Evolutionary conservation across 2,888 invertebrate species (phyloP), one percentile per base, ranked within the genome.

Genomic region (Cloeon dipterum): DNA sequence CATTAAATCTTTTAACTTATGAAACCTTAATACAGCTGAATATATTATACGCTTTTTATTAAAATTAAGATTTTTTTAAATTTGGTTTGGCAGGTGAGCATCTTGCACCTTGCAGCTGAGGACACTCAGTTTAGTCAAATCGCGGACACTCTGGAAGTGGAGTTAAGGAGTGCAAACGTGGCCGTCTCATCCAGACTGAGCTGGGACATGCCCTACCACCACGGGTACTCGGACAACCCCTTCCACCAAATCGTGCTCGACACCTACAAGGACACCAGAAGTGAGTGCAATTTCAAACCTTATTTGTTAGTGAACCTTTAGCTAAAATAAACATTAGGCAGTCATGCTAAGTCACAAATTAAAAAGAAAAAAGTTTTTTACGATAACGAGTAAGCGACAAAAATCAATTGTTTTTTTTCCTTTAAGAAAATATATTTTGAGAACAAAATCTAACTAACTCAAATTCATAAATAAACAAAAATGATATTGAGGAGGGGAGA

Each of bases 201-300:
- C 34, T 78, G 77, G 76, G 62, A 62, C 40, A 66, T 66, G 18
- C 73, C 76, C 3, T 81, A 81, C 57, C 78, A 83, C 57, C 77
- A 82, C 49, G 78, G 77, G 43, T 78, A 81, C 55, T 70, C 70
- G 49, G 68, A 70, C 35, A 89, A 89, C 62, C 89, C 89, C 1
- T 91, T 91, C 54, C 64, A 74, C 48, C 66, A 72, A 39, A 70
- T 88, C 44, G 77, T 91, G 25, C 67, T 73, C 39, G 74, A 78
- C 45, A 88, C 88, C 1, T 78, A 75, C 52, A 66, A 65, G 42
- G 78, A 82, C 47, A 79, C 86, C n/a, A 66, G 91, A 64, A 85
- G 91, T 89, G 59, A 72, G 79, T 63, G 34, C 11, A 25, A 8
- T 25, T 25, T 25, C n/a, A n/a, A n/a, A n/a, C n/a, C n/a, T n/a